Percentiles rank a stretch among this genome's conserved stretches.
Conservation (phyloP, 2,888 invertebrate species). For the Troides helena region DNA sequence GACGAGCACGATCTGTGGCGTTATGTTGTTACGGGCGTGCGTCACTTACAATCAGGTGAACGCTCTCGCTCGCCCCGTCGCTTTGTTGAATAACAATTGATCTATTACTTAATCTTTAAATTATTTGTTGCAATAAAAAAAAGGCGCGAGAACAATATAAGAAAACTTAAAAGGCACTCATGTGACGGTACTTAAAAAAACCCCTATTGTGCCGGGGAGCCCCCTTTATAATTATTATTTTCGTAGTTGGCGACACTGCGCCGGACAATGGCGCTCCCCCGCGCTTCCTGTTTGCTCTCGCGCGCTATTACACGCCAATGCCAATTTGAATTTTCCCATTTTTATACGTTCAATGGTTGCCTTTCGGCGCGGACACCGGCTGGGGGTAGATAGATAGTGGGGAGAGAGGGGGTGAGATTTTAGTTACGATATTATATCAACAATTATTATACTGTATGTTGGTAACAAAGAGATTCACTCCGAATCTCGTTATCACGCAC, state of each 20-base stretch:
- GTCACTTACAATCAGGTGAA: no score
- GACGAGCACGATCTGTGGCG: no score
- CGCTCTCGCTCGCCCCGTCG: no score
- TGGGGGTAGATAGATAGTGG: slow-evolving; percentile 45
- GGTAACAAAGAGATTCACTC: not conserved
- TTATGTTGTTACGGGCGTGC: no score
- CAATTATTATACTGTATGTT: slow-evolving; percentile 35
- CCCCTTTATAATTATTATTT: slow-evolving; percentile 72
- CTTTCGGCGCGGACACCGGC: slow-evolving; percentile 58
- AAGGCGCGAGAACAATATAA: no score
- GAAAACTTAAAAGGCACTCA: no score
- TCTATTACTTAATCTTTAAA: no score
- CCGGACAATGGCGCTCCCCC: slow-evolving; percentile 67
- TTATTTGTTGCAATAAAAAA: no score
- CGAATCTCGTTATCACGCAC: no score
- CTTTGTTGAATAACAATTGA: no score
- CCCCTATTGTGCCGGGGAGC: no score
- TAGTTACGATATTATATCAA: slow-evolving; percentile 26
- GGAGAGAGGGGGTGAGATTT: slow-evolving; percentile 44
- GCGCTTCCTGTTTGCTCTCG: slow-evolving; percentile 78
- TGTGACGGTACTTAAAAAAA: no score
- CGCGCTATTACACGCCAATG: slow-evolving; percentile 80
- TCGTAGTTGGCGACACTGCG: slow-evolving; percentile 78
- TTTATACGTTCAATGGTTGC: slow-evolving; percentile 59
- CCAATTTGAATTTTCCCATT: slow-evolving; percentile 72